Percentiles rank a stretch among this genome's conserved stretches.
These are phyloP conservation scores for Nephrotoma guestfalica DNA, from an alignment of 2,888 invertebrate species.

Conservation along the genomic window DNA sequence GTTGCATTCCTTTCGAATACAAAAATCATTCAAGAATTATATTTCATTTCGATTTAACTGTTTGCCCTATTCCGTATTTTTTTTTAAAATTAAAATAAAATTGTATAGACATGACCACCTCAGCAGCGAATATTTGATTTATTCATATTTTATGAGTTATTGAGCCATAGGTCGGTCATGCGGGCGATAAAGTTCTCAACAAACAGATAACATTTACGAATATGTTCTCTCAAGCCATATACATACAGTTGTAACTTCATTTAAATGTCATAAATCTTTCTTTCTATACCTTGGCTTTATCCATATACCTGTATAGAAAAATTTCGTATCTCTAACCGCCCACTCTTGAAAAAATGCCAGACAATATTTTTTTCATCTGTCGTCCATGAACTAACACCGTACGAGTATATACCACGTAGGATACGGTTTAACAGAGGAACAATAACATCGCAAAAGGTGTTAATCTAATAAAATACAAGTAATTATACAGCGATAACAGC, in stretches of 20 bases:
- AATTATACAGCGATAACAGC: not conserved
- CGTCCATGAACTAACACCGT: not conserved
- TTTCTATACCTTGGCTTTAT: not conserved
- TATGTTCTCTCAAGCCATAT: not conserved
- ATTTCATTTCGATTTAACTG: too few species aligned
- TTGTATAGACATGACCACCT: too few species aligned
- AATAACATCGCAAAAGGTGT: not conserved
- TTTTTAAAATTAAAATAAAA: too few species aligned
- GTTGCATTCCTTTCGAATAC: too few species aligned
- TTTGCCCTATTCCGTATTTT: too few species aligned
- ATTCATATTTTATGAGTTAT: too few species aligned
- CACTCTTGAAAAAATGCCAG: not conserved
- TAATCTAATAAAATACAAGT: not conserved
- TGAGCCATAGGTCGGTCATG: not conserved
- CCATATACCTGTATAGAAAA: too few species aligned
- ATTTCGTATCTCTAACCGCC: not conserved
- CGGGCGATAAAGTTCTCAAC: not conserved
- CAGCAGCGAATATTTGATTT: too few species aligned
- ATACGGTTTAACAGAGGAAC: not conserved
- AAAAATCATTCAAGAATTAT: too few species aligned
- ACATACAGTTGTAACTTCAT: not conserved
- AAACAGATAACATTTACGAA: not conserved
- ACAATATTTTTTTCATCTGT: not conserved
- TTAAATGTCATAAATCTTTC: not conserved
- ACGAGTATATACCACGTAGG: not conserved